Evolutionary conservation across 2,113 vertebrate species (phyloP).

Genomic region (Mormyrus lacerda): DNA sequence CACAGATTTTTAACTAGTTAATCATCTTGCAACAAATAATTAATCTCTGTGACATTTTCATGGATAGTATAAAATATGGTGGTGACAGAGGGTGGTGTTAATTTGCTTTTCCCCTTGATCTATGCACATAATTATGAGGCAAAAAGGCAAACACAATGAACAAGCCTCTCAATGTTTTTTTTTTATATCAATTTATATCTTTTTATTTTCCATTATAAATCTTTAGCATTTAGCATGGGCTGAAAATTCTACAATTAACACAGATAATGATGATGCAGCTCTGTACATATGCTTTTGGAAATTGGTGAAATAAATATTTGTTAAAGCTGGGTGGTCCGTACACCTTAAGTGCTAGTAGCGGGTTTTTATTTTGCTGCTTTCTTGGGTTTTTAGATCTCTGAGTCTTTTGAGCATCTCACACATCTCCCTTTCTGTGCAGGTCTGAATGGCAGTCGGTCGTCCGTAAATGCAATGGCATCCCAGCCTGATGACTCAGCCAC

Average conservation of each 20-base stretch:
- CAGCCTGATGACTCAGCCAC: neutral
- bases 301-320: neutral
- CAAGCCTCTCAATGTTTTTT: neutral
- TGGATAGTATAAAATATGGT: neutral
- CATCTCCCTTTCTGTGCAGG: neutral
- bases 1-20: neutral
- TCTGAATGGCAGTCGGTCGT: neutral
- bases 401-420: neutral
- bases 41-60: neutral
- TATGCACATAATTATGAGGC: neutral
- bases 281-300: neutral
- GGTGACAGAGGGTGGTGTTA: neutral
- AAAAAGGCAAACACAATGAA: neutral
- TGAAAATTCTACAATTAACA: slow-evolving; percentile 10
- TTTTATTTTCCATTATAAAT: slow-evolving; percentile 1
- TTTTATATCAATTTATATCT: neutral
- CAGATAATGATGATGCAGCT: neutral
- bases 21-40: neutral
- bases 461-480: neutral
- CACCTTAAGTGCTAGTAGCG: neutral
- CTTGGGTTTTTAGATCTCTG: neutral
- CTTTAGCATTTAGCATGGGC: neutral
- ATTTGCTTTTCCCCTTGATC: neutral
- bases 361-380: neutral
- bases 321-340: neutral